A percentile compares a stretch with the other conserved stretches of the same genome.
phyloP scores from a whole-genome alignment of 2,888 invertebrate genomes.

The Himalopsyche anomala region DNA sequence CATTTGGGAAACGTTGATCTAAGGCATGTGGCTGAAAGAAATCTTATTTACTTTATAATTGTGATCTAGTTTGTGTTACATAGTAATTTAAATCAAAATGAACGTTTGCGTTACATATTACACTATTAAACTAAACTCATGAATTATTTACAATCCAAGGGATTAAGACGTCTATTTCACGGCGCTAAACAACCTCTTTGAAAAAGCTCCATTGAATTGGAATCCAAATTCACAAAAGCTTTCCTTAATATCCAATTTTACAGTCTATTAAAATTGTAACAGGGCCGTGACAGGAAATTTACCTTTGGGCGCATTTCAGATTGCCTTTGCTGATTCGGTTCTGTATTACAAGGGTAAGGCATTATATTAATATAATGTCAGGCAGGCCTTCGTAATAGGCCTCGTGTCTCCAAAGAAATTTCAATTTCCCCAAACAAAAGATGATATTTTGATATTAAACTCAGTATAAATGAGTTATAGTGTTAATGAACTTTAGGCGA shows the following conservation, averaged over 20 bases:
- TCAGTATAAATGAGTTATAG: not conserved
- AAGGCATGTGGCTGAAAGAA: too few relatives aligned
- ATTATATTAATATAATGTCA: not conserved
- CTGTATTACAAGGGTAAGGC: not conserved
- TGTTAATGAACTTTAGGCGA: not conserved
- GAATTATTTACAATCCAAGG: too few relatives aligned
- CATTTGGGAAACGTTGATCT: too few relatives aligned
- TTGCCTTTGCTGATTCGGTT: not conserved
- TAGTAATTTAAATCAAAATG: too few relatives aligned
- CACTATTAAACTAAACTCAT: too few relatives aligned
- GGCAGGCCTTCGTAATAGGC: not conserved
- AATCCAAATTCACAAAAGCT: constrained; percentile 18
- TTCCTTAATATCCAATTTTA: constrained; percentile 26
- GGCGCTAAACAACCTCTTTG: not conserved
- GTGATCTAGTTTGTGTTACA: too few relatives aligned
- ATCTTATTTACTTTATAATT: too few relatives aligned
- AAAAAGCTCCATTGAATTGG: not conserved
- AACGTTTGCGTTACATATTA: too few relatives aligned
- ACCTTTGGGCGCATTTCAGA: not conserved
- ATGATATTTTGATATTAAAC: not conserved
- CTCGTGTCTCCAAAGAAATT: not conserved
- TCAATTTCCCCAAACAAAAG: constrained; percentile 4
- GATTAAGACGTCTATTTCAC: not conserved
- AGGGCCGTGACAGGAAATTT: not conserved
- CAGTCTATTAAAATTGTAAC: constrained; percentile 30